These are phyloP conservation scores for Threskiornis aethiopicus DNA, from an alignment of 2,797 vertebrate species.

Conservation along the genomic window DNA sequence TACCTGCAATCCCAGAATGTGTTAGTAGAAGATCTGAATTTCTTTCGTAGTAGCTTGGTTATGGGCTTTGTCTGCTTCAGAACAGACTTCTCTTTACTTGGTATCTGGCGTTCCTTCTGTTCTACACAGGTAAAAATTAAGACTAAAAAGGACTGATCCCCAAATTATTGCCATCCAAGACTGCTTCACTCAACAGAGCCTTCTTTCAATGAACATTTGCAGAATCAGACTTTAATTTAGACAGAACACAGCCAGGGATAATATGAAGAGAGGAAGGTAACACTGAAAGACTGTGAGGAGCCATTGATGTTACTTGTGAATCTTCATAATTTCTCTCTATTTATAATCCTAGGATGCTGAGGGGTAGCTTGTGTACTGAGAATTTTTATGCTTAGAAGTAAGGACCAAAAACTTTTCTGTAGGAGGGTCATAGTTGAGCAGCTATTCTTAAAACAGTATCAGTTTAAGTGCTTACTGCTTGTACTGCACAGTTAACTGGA, in stretches of 20 bases:
- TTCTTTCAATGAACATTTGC: neutral
- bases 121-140: neutral
- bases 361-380: neutral
- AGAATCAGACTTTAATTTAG: neutral
- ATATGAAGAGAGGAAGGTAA: neutral
- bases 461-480: neutral
- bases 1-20: neutral
- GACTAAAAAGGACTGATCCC: neutral
- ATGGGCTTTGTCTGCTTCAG: neutral
- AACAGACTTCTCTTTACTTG: neutral
- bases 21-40: neutral
- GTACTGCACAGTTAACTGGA: neutral
- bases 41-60: neutral
- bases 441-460: neutral
- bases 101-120: neutral
- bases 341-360: neutral
- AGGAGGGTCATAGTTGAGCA: neutral
- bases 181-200: neutral
- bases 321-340: neutral
- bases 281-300: neutral
- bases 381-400: neutral
- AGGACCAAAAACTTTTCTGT: neutral
- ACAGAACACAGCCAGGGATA: neutral
- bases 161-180: neutral
- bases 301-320: neutral